Percentiles rank a stretch among this genome's conserved stretches.
These are phyloP conservation scores for Thera britannica DNA, from an alignment of 2,888 invertebrate genomes.

Conservation along the genomic window DNA sequence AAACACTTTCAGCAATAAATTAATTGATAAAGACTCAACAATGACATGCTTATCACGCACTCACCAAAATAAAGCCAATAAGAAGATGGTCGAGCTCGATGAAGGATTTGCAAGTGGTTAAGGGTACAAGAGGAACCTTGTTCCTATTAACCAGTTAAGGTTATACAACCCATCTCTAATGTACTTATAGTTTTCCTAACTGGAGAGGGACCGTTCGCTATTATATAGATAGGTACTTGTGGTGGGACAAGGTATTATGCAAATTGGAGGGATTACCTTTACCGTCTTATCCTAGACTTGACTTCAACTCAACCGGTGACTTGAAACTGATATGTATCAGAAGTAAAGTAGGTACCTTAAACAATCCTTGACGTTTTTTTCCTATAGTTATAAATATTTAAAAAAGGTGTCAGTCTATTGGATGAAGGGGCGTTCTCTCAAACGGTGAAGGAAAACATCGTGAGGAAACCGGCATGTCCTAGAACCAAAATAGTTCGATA, in stretches of 20 bases:
- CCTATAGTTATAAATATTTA: too few relatives aligned
- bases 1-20: background rate
- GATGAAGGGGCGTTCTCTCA: too few relatives aligned
- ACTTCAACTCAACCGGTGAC: conserved; percentile 9
- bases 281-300: conserved; percentile 53
- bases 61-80: background rate
- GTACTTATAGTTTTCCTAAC: conserved; percentile 22
- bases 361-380: background rate
- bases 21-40: background rate
- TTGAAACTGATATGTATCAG: conserved; percentile 6
- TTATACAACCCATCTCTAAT: conserved; percentile 10
- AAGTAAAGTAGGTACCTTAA: background rate
- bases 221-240: conserved; percentile 16
- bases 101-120: background rate
- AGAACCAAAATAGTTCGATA: too few relatives aligned
- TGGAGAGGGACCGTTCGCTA: conserved; percentile 30
- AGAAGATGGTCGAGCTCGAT: conserved; percentile 1
- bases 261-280: conserved; percentile 66
- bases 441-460: too few relatives aligned
- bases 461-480: too few relatives aligned
- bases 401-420: too few relatives aligned
- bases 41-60: background rate
- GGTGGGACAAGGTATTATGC: conserved; percentile 53
- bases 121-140: background rate
- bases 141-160: conserved; percentile 13